These are phyloP conservation scores for Lithophane leautieri DNA, from an alignment of 2,888 invertebrate genomes.

Conservation along the genomic window DNA sequence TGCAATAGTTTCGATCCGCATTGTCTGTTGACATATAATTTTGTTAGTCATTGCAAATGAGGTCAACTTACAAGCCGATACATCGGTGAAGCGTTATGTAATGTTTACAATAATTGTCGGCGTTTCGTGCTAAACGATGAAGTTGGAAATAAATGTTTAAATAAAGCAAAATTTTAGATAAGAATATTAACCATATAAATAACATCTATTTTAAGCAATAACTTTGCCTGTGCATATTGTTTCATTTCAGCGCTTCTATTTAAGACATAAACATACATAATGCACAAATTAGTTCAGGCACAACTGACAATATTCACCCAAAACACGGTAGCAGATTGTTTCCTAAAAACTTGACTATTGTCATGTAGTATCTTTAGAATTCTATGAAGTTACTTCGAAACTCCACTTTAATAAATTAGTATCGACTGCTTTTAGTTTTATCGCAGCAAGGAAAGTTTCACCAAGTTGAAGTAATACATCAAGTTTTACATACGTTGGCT, in stretches of 20 bases:
- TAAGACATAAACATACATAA: neutral
- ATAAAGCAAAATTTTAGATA: conserved; percentile 8
- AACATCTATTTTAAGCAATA: conserved; percentile 1
- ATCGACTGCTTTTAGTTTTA: conserved; percentile 37
- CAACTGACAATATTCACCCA: conserved; percentile 6
- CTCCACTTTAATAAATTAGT: conserved; percentile 38
- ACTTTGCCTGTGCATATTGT: neutral
- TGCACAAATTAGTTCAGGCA: neutral
- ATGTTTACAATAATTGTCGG: conserved; percentile 53
- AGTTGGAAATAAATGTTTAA: conserved; percentile 31
- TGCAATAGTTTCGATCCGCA: conserved; percentile 62
- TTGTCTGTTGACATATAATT: conserved; percentile 67
- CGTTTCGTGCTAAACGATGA: conserved; percentile 39
- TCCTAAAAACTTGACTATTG: conserved; percentile 6
- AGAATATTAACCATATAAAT: conserved; percentile 18
- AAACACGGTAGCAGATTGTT: conserved; percentile 3
- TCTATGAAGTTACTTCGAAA: conserved; percentile 16
- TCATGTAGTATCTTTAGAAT: neutral
- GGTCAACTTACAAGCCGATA: conserved; percentile 72
- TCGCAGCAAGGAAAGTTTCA: conserved; percentile 47
- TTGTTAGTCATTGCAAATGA: conserved; percentile 69
- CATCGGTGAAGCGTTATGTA: conserved; percentile 66
- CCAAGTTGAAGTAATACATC: conserved; percentile 38
- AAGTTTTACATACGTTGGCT: conserved; percentile 51
- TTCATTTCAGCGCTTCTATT: neutral